Base-by-base conservation (phyloP, 2,797 vertebrate genomes). In the Brachyalestes nurse region DNA sequence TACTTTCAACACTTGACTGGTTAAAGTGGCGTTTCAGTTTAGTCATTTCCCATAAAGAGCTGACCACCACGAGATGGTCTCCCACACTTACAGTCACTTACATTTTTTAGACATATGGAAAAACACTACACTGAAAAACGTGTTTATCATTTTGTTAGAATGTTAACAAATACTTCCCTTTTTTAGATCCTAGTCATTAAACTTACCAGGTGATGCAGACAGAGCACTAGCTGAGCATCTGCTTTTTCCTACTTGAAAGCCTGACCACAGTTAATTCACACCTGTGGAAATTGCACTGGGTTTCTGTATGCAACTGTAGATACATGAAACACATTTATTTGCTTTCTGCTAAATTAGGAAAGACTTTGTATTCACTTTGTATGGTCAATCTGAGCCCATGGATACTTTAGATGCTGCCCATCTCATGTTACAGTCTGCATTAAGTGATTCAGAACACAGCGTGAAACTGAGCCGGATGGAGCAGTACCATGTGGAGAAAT, bases 231-330 rank as follows among this genome's bases (percentile, higher is more conserved):
- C 21, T 17, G 5, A 28, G 47, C 49, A 72, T n/a, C n/a, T 23
- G 45, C 16, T 72, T 72, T 72, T 40, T 28, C 51, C 51, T 55
- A 45, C 23, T 14, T 47, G 49, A 74, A 57, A 65, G 23, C 38
- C 17, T 73, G 34, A 57, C 21, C 25, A 17, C 71, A 64, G 19
- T 72, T 51, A 67, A 9, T 62, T 16, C 17, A 28, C 7, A n/a
- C 12, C 13, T 38, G 1, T 13, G 47, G 47, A 49, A 49, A 49
- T 10, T 49, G 47, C 12, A 49, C 0, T 49, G 34, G 19, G 8
- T n/a, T 19, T 28, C 25, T 58, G 21, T 8, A 23, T 12, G 8
- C 57, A 58, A 21, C 21, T 21, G 9, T 14, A 12, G 9, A 60
- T n/a, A 57, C 53, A 57, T 57, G 53, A 57, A 57, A 14, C 0